Percentiles rank a stretch among this genome's conserved stretches.
Conservation (phyloP, 92 coral and sea anemone species). For the Chrysogorgia sp. region DNA sequence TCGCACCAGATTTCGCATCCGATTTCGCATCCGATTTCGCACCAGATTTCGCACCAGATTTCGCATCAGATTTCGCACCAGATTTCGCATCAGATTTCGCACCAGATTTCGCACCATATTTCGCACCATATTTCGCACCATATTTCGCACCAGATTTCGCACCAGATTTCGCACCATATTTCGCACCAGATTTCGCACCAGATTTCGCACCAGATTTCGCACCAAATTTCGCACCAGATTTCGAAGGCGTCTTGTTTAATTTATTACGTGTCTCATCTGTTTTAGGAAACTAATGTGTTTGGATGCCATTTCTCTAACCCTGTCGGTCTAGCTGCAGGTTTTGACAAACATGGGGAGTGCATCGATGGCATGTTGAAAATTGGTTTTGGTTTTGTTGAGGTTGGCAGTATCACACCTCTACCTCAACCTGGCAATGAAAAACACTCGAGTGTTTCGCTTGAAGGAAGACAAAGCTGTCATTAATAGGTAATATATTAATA, state of each 20-base stretch:
- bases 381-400: constrained; percentile 98
- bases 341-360: constrained; percentile 96
- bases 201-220: too few relatives aligned
- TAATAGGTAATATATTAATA: constrained; percentile 64
- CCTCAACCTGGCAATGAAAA: constrained; percentile 83
- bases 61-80: too few relatives aligned
- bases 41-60: too few relatives aligned
- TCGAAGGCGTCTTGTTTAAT: background rate
- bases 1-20: too few relatives aligned
- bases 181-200: too few relatives aligned
- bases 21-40: too few relatives aligned
- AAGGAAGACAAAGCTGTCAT: constrained; percentile 88
- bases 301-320: constrained; percentile 91
- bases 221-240: too few relatives aligned
- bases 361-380: constrained; percentile 78
- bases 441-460: constrained; percentile 90
- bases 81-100: too few relatives aligned
- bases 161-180: too few relatives aligned
- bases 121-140: too few relatives aligned
- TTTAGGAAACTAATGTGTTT: constrained; percentile 84
- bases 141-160: too few relatives aligned
- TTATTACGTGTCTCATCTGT: background rate
- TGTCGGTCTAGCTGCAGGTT: constrained; percentile 96
- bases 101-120: too few relatives aligned
- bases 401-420: constrained; percentile 89